Percentiles rank a stretch among this genome's conserved stretches.
These are phyloP conservation scores for Chrosomus eos DNA, from an alignment of 2,797 vertebrate genomes.

Conservation along the genomic window DNA sequence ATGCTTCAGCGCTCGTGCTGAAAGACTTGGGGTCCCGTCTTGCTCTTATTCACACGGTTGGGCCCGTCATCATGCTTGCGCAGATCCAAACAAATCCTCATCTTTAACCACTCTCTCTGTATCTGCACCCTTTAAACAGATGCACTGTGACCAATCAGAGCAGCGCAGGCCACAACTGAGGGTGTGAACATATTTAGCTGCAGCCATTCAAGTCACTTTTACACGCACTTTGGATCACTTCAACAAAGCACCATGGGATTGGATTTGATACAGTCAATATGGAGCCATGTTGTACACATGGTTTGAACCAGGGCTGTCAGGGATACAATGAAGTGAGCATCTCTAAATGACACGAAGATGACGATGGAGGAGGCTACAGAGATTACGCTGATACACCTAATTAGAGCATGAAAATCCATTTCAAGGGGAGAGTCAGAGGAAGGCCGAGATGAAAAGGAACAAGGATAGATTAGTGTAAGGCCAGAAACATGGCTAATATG, in stretches of 20 bases:
- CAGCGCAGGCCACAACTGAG: slow-evolving; percentile 77
- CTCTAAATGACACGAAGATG: slow-evolving; percentile 60
- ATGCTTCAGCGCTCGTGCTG: slow-evolving; percentile 73
- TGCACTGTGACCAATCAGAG: slow-evolving; percentile 82
- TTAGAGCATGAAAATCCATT: slow-evolving; percentile 69
- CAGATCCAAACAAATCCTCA: slow-evolving; percentile 51
- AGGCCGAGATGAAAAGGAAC: slow-evolving; percentile 51
- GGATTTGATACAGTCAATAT: slow-evolving; percentile 84
- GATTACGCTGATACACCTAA: slow-evolving; percentile 80
- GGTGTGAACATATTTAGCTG: slow-evolving; percentile 66
- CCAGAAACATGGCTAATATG: slow-evolving; percentile 50
- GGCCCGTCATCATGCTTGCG: slow-evolving; percentile 58
- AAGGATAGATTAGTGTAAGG: slow-evolving; percentile 55
- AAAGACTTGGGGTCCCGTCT: slow-evolving; percentile 74
- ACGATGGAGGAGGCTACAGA: slow-evolving; percentile 59
- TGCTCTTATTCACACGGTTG: slow-evolving; percentile 73
- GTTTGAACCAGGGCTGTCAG: slow-evolving; percentile 70
- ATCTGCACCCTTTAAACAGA: slow-evolving; percentile 69
- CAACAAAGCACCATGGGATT: slow-evolving; percentile 81
- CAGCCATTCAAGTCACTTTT: slow-evolving; percentile 47
- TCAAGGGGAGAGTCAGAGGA: slow-evolving; percentile 40
- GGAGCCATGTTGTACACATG: slow-evolving; percentile 68
- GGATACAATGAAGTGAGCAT: slow-evolving; percentile 67
- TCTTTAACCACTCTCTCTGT: slow-evolving; percentile 36
- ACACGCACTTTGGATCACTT: slow-evolving; percentile 70